A percentile compares a stretch with the other conserved stretches of the same genome.
These are phyloP conservation scores for Scomber colias DNA, from an alignment of 2,113 vertebrate species.

Conservation along the genomic window DNA sequence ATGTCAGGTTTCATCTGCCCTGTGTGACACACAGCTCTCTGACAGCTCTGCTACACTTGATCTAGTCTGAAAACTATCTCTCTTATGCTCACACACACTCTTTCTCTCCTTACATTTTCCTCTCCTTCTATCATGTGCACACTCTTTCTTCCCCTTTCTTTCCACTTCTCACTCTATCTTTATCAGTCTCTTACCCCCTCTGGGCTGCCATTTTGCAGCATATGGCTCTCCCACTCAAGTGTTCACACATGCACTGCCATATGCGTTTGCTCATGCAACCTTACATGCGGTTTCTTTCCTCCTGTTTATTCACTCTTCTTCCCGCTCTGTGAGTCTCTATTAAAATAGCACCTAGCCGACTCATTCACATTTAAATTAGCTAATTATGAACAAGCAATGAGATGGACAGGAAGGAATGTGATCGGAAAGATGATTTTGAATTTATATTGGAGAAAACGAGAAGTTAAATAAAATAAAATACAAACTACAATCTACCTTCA, in stretches of 20 bases:
- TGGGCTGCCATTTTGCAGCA: constrained; percentile 72
- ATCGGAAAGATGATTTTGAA: neutral
- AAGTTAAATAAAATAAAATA: neutral
- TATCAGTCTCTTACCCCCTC: constrained; percentile 62
- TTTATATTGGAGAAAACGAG: neutral
- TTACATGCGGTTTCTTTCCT: constrained; percentile 12
- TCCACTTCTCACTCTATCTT: constrained; percentile 52
- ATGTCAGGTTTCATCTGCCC: constrained; percentile 73
- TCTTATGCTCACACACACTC: constrained; percentile 6
- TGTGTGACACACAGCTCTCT: constrained; percentile 49
- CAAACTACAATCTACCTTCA: neutral
- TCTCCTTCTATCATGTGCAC: constrained; percentile 11
- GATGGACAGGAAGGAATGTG: neutral
- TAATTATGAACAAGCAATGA: neutral
- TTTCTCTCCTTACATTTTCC: neutral
- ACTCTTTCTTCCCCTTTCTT: constrained; percentile 36
- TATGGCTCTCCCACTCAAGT: constrained; percentile 68
- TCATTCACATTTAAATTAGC: constrained; percentile 38
- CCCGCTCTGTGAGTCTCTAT: constrained; percentile 5
- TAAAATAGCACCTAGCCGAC: constrained; percentile 30
- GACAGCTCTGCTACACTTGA: constrained; percentile 60
- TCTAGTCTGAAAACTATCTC: constrained; percentile 19
- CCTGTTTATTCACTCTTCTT: constrained; percentile 26
- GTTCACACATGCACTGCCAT: constrained; percentile 44
- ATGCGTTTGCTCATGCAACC: constrained; percentile 27